These are phyloP conservation scores for Nephila pilipes DNA, from an alignment of 1,140 invertebrate genomes.

Conservation along the genomic window DNA sequence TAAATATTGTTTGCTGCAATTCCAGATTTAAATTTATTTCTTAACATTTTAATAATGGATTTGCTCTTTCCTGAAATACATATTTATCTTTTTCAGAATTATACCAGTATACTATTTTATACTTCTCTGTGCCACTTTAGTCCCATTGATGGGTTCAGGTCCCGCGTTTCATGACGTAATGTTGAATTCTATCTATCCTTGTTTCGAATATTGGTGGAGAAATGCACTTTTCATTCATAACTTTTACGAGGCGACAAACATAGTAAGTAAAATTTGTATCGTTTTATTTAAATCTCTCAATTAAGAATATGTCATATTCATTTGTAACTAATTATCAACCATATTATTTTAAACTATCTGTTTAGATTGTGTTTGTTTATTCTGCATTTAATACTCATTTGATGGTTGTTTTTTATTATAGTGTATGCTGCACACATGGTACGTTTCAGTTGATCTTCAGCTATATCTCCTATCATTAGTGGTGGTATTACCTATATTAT, in stretches of 20 bases:
- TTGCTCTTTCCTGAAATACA: neutral
- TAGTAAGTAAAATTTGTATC: no score
- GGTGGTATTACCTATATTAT: conserved; percentile 68
- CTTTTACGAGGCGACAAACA: conserved; percentile 85
- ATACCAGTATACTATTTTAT: conserved; percentile 35
- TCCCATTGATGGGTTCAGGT: conserved; percentile 70
- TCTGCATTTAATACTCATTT: no score
- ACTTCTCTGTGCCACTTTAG: conserved; percentile 62
- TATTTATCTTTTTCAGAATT: conserved; percentile 29
- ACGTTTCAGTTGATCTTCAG: conserved; percentile 76
- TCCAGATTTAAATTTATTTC: no score
- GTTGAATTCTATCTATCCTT: conserved; percentile 49
- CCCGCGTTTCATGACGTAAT: conserved; percentile 75
- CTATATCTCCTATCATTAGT: conserved; percentile 69
- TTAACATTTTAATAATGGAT: no score
- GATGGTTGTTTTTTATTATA: neutral
- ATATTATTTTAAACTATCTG: no score
- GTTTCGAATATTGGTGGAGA: conserved; percentile 77
- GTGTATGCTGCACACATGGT: conserved; percentile 78
- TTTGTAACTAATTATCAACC: no score
- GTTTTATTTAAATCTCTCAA: no score
- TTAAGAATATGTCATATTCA: no score
- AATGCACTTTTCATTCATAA: conserved; percentile 84
- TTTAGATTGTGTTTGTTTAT: no score
- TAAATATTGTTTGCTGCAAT: no score